Conservation (phyloP, 1,140 invertebrate species). For the Saccostrea glomerata region DNA sequence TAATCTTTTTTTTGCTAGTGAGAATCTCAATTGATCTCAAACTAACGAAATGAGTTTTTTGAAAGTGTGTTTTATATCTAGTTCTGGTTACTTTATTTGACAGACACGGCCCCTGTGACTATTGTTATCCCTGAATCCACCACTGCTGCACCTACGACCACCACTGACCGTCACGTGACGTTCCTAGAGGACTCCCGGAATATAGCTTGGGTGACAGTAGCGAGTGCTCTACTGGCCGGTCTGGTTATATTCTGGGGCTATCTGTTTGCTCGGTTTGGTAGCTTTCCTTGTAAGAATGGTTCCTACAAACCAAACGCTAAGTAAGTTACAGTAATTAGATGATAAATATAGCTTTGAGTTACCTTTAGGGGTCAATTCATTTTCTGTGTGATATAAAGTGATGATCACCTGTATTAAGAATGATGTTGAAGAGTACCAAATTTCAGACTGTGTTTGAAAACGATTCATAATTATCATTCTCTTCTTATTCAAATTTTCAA, state of each 20-base stretch:
- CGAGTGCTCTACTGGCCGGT: background rate
- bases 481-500: too few relatives aligned
- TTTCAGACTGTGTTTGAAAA: too few relatives aligned
- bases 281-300: constrained; percentile 21
- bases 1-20: too few relatives aligned
- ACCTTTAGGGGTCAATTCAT: too few relatives aligned
- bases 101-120: constrained; percentile 33
- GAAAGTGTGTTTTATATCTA: too few relatives aligned
- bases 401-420: too few relatives aligned
- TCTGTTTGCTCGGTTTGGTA: constrained; percentile 9
- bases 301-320: background rate
- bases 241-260: background rate
- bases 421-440: too few relatives aligned
- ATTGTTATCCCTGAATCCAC: constrained; percentile 31
- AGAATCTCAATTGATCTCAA: too few relatives aligned
- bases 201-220: constrained; percentile 34
- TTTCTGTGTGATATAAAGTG: too few relatives aligned
- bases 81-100: background rate
- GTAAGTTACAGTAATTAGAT: background rate
- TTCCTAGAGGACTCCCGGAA: constrained; percentile 47
- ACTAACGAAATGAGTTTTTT: too few relatives aligned
- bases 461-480: too few relatives aligned
- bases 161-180: constrained; percentile 24
- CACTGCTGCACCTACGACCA: background rate
- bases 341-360: too few relatives aligned